A percentile compares a stretch with the other conserved stretches of the same genome.
Conservation (phyloP, 2,888 invertebrate species). For the Callinectes sapidus region DNA sequence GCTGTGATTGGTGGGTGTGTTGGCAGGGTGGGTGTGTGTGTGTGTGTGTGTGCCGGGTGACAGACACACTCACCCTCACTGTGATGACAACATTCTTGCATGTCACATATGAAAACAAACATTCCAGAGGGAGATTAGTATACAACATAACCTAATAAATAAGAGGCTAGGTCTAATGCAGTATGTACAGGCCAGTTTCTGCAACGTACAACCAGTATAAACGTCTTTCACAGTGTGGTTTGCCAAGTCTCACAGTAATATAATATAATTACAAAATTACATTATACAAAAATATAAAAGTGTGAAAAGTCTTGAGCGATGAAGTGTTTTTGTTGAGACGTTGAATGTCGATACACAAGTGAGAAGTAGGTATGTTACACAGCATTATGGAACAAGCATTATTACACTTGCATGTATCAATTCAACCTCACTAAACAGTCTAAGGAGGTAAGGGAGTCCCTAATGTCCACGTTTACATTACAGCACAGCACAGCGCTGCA, state of each 20-base stretch:
- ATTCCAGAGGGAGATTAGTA: conserved; percentile 29
- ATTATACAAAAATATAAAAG: conserved; percentile 29
- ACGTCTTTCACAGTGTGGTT: conserved; percentile 7
- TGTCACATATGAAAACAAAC: conserved; percentile 27
- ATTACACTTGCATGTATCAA: not conserved
- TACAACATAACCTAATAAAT: conserved; percentile 20
- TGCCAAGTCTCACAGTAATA: not conserved
- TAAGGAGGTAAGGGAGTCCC: not conserved
- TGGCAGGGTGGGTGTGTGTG: too few species aligned
- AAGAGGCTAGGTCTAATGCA: conserved; percentile 17
- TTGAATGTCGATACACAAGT: conserved; percentile 10
- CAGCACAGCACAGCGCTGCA: not conserved
- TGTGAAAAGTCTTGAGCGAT: conserved; percentile 23
- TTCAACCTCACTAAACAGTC: not conserved
- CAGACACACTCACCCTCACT: not conserved
- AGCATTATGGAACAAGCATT: not conserved
- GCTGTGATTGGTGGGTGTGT: not conserved
- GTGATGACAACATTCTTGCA: conserved; percentile 10
- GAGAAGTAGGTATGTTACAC: not conserved
- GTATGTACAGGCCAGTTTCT: conserved; percentile 20
- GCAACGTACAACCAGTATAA: conserved; percentile 23
- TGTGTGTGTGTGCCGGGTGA: not conserved
- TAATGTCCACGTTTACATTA: not conserved
- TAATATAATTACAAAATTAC: conserved; percentile 13
- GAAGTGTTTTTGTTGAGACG: conserved; percentile 19